Conservation (phyloP, 2,888 invertebrate species). For the Phymatocera aterrima region DNA sequence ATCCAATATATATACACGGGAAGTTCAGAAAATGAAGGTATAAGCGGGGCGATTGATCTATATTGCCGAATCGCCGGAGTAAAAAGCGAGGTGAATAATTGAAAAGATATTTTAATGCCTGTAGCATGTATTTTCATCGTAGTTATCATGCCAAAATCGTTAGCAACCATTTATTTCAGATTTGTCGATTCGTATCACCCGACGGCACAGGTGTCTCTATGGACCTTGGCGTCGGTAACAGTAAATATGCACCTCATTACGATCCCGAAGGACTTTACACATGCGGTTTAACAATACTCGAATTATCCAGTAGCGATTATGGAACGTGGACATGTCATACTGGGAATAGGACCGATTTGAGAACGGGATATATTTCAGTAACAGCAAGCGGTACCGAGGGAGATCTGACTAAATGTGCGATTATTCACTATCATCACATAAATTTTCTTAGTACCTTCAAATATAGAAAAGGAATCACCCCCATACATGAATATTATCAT, state of each 20-base stretch:
- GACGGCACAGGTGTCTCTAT: constrained; percentile 36
- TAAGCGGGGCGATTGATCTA: constrained; percentile 27
- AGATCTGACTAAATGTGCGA: not conserved
- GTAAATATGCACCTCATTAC: constrained; percentile 31
- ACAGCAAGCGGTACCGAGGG: not conserved
- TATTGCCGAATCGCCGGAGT: constrained; percentile 33
- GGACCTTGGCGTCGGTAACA: constrained; percentile 34
- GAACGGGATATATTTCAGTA: constrained; percentile 37
- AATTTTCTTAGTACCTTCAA: constrained; percentile 31
- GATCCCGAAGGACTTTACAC: constrained; percentile 35
- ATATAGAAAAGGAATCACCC: not conserved
- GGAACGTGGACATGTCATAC: constrained; percentile 76
- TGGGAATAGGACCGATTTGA: constrained; percentile 65
- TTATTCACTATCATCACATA: not conserved
- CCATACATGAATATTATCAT: no score
- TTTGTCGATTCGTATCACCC: constrained; percentile 45
- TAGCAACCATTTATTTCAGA: constrained; percentile 15
- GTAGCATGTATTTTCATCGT: not conserved
- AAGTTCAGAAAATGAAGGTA: constrained; percentile 6
- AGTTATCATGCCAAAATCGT: not conserved
- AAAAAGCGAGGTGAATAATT: constrained; percentile 21
- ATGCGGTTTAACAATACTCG: constrained; percentile 76
- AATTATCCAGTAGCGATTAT: constrained; percentile 69
- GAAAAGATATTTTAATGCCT: not conserved
- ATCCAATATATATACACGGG: constrained; percentile 23